Conservation (phyloP, 2,797 vertebrate genomes). For the Crossoptilon crossoptilon region DNA sequence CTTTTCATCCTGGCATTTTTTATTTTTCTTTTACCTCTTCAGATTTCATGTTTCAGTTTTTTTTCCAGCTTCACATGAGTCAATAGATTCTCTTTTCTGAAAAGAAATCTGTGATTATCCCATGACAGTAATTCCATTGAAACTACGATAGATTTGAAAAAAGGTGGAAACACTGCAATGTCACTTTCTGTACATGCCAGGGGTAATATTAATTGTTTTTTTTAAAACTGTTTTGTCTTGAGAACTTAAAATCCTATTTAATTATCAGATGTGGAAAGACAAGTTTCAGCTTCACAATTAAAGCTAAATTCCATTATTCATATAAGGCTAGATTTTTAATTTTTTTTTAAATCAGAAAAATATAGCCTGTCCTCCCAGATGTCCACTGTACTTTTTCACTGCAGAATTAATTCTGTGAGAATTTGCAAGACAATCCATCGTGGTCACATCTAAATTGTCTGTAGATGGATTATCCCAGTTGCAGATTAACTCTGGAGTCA, state of each 20-base stretch:
- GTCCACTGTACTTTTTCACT: not conserved
- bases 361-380: not conserved
- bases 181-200: not conserved
- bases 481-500: not conserved
- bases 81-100: not conserved
- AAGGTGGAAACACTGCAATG: not conserved
- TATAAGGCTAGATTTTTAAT: not conserved
- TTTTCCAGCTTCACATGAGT: not conserved
- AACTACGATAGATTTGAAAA: not conserved
- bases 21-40: not conserved
- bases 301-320: not conserved
- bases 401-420: constrained; percentile 2
- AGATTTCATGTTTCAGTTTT: not conserved
- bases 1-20: not conserved
- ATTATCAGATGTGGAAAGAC: not conserved
- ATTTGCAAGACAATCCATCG: not conserved
- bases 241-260: not conserved
- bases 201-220: not conserved
- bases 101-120: not conserved
- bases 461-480: not conserved
- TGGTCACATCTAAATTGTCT: not conserved
- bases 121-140: not conserved
- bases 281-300: not conserved
- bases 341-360: not conserved
- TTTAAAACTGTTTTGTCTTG: not conserved